Evolutionary conservation across 2,888 invertebrate species (phyloP), one percentile per base, ranked within the genome.

Genomic region (Priocnemis perturbator): DNA sequence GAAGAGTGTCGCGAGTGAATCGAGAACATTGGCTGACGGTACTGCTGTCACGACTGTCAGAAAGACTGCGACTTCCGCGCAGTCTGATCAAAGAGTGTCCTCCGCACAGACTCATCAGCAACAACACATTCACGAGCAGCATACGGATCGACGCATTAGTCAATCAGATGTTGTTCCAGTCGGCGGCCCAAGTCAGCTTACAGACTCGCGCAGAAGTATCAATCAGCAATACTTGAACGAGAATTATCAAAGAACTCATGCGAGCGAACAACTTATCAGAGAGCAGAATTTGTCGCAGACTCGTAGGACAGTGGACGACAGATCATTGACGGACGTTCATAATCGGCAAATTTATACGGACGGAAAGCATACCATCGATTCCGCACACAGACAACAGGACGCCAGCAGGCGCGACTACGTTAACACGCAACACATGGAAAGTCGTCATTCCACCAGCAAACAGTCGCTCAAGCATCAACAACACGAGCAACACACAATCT

Each of bases 11-110:
- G 76, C 81, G 9, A 86, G 86, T 11, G 90, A 91, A 74, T 88
- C 89, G 11, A 78, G 53, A 59, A 60, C 57, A 0, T 7, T 72
- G 7, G 66, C 74, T 3, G 74, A 74, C 21, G 76, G 74, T 0
- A 69, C 60, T 0, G 21, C 53, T 30, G n/a, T 58, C 7, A 91
- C 91, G 0, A 91, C 91, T 0, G 91, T 91, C 0, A 90, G 88
- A 63, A 90, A 89, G 67, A 90, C 91, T 0, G 91, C 91, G 0
- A 70, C 55, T 0, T 65, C 76, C 0, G 67, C 71, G 1, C 74
- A 74, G 4, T 67, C 77, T 9, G 74, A 67, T 37, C 82, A 83
- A 19, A 76, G 74, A 19, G 47, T 71, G 0, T 86, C 86, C 15
- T 83, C 85, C 3, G 71, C 80, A 7, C 87, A 86, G 0, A 71